These are phyloP conservation scores for Chlorops oryzae DNA, from an alignment of 1,140 invertebrate genomes.

Conservation along the genomic window DNA sequence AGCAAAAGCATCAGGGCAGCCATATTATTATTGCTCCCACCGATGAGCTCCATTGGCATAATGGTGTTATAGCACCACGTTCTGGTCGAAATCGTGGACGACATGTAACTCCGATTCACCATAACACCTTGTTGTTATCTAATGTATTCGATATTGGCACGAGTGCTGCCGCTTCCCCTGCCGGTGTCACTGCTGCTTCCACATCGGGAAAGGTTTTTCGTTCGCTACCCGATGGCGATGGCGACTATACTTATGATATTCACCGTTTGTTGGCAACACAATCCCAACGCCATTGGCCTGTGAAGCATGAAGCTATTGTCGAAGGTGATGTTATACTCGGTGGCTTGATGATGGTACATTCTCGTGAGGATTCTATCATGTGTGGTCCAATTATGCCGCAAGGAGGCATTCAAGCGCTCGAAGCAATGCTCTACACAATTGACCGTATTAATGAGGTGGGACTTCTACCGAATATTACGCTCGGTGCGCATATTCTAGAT, in stretches of 20 bases:
- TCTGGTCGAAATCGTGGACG: constrained; percentile 40
- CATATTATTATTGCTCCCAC: too few species aligned
- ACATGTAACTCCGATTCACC: constrained; percentile 18
- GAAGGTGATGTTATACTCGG: constrained; percentile 80
- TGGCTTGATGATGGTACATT: constrained; percentile 91
- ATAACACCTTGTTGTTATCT: too few species aligned
- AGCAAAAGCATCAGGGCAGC: too few species aligned
- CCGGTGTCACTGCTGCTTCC: not conserved
- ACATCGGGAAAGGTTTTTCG: constrained; percentile 35
- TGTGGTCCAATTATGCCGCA: constrained; percentile 87
- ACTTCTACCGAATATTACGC: constrained; percentile 60
- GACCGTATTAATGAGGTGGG: constrained; percentile 65
- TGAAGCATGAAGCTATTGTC: constrained; percentile 77
- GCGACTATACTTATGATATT: constrained; percentile 13
- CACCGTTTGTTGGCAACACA: constrained; percentile 11
- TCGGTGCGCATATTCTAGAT: constrained; percentile 80
- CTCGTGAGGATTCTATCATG: constrained; percentile 68
- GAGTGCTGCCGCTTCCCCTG: too few species aligned
- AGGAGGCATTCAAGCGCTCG: constrained; percentile 76
- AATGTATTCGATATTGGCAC: too few species aligned
- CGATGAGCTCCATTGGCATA: too few species aligned
- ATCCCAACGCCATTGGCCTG: constrained; percentile 61
- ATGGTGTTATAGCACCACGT: constrained; percentile 24
- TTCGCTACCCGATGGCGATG: constrained; percentile 36
- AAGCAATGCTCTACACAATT: constrained; percentile 81